A percentile compares a stretch with the other conserved stretches of the same genome.
These are phyloP conservation scores for Cyprinella venusta DNA, from an alignment of 2,797 vertebrate species.

Conservation along the genomic window DNA sequence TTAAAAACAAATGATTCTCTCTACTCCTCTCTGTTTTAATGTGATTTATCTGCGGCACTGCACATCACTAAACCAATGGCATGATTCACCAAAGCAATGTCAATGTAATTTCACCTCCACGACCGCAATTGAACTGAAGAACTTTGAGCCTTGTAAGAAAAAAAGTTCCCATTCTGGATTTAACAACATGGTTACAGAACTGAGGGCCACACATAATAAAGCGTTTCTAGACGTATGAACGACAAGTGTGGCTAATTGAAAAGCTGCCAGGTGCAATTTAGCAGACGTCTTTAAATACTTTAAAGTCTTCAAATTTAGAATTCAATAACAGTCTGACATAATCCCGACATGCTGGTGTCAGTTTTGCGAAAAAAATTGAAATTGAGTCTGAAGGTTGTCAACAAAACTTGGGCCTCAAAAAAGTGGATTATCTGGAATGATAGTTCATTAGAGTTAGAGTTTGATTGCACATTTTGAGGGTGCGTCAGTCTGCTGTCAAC, in stretches of 20 bases:
- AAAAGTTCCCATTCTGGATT: conserved; percentile 22
- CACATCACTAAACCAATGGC: conserved; percentile 36
- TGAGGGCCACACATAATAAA: conserved; percentile 23
- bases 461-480: background rate
- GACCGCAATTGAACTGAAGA: conserved; percentile 48
- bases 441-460: background rate
- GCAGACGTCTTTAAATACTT: conserved; percentile 20
- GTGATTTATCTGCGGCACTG: conserved; percentile 29
- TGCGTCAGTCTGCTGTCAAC: background rate
- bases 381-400: background rate
- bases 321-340: conserved; percentile 18
- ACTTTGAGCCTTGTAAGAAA: conserved; percentile 27
- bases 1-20: conserved; percentile 57
- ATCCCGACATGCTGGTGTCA: background rate
- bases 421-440: background rate
- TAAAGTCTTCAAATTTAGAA: conserved; percentile 22
- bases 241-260: conserved; percentile 31
- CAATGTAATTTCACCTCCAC: conserved; percentile 55
- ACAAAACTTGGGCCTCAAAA: background rate
- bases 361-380: background rate
- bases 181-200: conserved; percentile 37
- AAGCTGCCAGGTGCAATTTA: conserved; percentile 39
- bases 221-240: background rate
- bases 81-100: conserved; percentile 53
- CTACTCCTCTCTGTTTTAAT: conserved; percentile 34